A percentile compares a stretch with the other conserved stretches of the same genome.
phyloP scores from a whole-genome alignment of 2,888 invertebrate species.

The Aelia acuminata region DNA sequence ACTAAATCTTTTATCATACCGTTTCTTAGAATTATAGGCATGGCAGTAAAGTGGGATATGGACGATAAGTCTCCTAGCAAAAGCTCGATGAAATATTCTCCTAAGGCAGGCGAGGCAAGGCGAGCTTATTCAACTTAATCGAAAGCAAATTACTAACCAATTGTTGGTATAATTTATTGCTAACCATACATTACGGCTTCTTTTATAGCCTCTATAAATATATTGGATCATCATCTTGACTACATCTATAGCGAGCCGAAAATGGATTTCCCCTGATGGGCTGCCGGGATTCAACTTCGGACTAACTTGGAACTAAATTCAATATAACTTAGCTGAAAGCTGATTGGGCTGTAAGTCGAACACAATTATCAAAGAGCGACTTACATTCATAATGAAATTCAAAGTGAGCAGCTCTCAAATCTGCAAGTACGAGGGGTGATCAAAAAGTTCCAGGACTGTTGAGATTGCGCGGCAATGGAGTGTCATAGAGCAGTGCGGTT shows the following conservation, averaged over 20 bases:
- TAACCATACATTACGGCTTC: background rate
- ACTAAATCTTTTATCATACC: background rate
- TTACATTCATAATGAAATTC: background rate
- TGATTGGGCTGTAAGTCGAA: background rate
- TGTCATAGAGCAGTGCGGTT: no score
- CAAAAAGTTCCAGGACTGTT: no score
- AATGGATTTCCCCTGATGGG: background rate
- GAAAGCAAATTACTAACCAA: slow-evolving; percentile 33
- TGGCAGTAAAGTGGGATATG: background rate
- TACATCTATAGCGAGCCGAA: background rate
- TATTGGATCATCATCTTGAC: background rate
- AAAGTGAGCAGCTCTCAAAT: no score
- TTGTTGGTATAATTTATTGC: background rate
- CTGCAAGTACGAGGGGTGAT: no score
- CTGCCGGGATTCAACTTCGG: background rate
- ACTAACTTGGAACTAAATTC: background rate
- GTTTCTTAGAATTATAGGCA: background rate
- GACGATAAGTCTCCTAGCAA: background rate
- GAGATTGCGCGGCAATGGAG: no score
- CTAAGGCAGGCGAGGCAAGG: slow-evolving; percentile 2
- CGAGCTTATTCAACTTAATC: slow-evolving; percentile 23
- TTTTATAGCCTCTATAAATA: background rate
- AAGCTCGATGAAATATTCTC: background rate
- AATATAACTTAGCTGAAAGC: background rate
- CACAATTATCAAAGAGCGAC: background rate